A percentile compares a stretch with the other conserved stretches of the same genome.
Evolutionary conservation across 2,113 vertebrate genomes (phyloP).

Genomic region (Tretioscincus oriximinensis): DNA sequence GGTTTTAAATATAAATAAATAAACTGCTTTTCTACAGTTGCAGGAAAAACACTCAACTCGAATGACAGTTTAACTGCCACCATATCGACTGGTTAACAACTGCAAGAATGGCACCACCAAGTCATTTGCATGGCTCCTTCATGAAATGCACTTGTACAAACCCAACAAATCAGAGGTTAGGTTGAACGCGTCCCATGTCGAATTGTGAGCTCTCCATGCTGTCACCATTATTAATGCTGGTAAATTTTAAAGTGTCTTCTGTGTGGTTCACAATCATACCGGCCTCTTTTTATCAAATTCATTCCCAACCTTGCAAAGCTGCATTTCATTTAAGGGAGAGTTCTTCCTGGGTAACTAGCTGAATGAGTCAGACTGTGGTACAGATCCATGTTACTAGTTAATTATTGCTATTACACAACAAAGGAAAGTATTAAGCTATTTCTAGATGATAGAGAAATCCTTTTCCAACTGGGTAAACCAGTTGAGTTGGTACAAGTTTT

Average conservation of each 20-base stretch:
- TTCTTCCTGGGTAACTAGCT: conserved; percentile 24
- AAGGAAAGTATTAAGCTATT: conserved; percentile 55
- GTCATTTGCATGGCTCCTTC: too few relatives aligned
- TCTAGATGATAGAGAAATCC: conserved; percentile 59
- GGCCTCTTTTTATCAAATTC: background rate
- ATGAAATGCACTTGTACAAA: too few relatives aligned
- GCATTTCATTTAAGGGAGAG: conserved; percentile 22
- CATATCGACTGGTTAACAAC: too few relatives aligned
- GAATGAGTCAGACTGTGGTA: conserved; percentile 34
- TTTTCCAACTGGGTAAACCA: conserved; percentile 58
- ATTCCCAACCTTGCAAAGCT: background rate
- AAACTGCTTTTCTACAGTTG: too few relatives aligned
- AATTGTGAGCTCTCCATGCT: too few relatives aligned
- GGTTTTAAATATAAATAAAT: too few relatives aligned
- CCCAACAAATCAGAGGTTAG: too few relatives aligned
- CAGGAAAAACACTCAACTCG: too few relatives aligned
- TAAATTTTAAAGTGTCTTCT: background rate
- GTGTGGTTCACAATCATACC: background rate
- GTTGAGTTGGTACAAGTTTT: conserved; percentile 35
- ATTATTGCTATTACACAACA: conserved; percentile 62
- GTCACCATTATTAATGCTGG: too few relatives aligned
- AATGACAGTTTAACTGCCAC: too few relatives aligned
- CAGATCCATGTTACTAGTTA: background rate
- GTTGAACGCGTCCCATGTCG: too few relatives aligned
- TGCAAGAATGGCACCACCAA: too few relatives aligned